Conservation (phyloP, 1,140 invertebrate species). For the Brachionus calyciflorus region DNA sequence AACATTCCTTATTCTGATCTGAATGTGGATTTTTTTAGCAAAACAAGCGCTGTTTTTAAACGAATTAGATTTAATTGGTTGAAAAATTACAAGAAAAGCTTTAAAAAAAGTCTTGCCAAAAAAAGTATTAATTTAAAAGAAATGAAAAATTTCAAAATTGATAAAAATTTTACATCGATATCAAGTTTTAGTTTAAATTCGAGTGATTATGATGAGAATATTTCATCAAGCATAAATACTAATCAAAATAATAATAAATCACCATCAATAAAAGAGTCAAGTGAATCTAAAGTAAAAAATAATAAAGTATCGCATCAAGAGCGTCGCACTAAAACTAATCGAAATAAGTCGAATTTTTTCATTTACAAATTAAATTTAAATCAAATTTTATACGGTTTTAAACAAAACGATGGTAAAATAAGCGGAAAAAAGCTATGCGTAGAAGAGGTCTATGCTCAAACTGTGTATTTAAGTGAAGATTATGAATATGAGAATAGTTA, state of each 20-base stretch:
- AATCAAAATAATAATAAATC: slow-evolving; percentile 22
- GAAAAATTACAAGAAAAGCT: slow-evolving; percentile 5
- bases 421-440: slow-evolving; percentile 13
- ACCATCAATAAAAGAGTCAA: neutral
- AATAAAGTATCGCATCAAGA: neutral
- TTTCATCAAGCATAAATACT: neutral
- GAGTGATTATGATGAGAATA: neutral
- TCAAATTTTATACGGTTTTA: slow-evolving; percentile 20
- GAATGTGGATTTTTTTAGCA: slow-evolving; percentile 16
- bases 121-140: slow-evolving; percentile 27
- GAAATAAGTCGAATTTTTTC: neutral
- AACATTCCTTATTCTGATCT: neutral
- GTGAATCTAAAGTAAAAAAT: neutral
- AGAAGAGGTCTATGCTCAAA: slow-evolving; percentile 7
- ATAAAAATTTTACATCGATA: neutral
- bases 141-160: neutral
- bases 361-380: slow-evolving; percentile 27
- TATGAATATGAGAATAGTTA: slow-evolving; percentile 18
- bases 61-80: slow-evolving; percentile 11
- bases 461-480: neutral
- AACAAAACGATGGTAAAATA: neutral
- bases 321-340: neutral
- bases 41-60: slow-evolving; percentile 10
- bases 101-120: slow-evolving; percentile 3
- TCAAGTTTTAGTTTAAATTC: neutral